A percentile compares a stretch with the other conserved stretches of the same genome.
These are phyloP conservation scores for Sterrhoptilus dennistouni DNA, from an alignment of 2,113 vertebrate genomes.

Conservation along the genomic window DNA sequence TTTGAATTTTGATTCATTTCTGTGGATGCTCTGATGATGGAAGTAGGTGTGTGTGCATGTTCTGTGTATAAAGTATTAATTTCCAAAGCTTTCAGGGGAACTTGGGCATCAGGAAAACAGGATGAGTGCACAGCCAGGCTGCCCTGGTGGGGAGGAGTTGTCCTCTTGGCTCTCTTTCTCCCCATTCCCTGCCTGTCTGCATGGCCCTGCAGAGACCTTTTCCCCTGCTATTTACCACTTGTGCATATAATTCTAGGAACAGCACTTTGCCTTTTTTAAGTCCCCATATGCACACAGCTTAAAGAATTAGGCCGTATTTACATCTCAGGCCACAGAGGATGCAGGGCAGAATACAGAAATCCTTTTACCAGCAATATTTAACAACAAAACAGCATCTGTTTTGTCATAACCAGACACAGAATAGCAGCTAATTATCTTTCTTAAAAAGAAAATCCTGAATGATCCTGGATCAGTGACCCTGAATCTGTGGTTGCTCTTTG, in stretches of 20 bases:
- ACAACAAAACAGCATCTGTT: not conserved
- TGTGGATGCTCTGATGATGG: not conserved
- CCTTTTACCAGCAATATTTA: not conserved
- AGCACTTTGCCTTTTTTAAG: not conserved
- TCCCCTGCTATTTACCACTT: not conserved
- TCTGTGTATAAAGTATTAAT: not conserved
- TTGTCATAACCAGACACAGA: not conserved
- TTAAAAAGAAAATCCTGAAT: not conserved
- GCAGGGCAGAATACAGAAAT: not conserved
- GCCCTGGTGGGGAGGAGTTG: not conserved
- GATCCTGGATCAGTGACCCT: not conserved
- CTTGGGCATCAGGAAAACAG: not conserved
- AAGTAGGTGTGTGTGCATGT: not conserved
- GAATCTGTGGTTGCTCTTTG: not conserved
- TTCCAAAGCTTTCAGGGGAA: not conserved
- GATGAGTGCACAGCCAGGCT: not conserved
- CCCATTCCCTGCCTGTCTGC: not conserved
- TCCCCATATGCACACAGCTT: not conserved
- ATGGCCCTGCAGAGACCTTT: not conserved
- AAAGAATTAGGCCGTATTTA: not conserved
- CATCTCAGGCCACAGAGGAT: not conserved
- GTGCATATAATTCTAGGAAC: not conserved
- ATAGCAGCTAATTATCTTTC: not conserved
- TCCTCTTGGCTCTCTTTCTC: not conserved
- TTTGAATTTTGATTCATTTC: not conserved